Conservation (phyloP, 2,113 vertebrate species). For the Oceanites oceanicus region DNA sequence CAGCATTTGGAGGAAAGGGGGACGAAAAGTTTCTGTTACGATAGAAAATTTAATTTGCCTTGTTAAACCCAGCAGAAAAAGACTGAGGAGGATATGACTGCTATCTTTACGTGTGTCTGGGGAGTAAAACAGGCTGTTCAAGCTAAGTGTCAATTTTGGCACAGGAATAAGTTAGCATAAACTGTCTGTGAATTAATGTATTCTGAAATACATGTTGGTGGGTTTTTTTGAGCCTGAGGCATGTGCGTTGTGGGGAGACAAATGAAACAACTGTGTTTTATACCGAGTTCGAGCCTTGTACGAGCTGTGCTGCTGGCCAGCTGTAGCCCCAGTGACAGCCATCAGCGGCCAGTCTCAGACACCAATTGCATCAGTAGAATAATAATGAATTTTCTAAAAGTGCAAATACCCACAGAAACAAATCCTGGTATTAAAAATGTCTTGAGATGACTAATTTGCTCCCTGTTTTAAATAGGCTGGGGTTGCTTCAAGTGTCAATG, state of each 20-base stretch:
- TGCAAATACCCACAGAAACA: not conserved
- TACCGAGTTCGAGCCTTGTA: not conserved
- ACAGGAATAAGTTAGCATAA: not conserved
- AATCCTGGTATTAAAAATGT: not conserved
- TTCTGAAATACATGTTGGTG: not conserved
- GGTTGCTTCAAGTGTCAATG: not conserved
- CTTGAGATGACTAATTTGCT: not conserved
- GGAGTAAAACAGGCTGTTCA: not conserved
- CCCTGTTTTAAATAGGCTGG: not conserved
- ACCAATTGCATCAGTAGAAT: not conserved
- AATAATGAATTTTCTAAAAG: not conserved
- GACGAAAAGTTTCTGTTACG: not conserved
- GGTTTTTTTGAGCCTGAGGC: not conserved
- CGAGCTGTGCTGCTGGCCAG: fast-evolving
- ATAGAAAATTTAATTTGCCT: not conserved
- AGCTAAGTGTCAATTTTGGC: not conserved
- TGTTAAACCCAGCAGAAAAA: not conserved
- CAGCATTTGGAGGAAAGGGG: not conserved
- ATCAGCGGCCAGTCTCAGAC: not conserved
- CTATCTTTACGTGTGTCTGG: not conserved
- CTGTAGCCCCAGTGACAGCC: not conserved
- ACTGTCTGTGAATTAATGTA: not conserved
- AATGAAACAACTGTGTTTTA: not conserved
- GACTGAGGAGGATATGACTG: not conserved
- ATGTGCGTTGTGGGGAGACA: not conserved